Evolutionary conservation across 2,888 invertebrate genomes (phyloP).

Genomic region (Cosmopolites sordidus): DNA sequence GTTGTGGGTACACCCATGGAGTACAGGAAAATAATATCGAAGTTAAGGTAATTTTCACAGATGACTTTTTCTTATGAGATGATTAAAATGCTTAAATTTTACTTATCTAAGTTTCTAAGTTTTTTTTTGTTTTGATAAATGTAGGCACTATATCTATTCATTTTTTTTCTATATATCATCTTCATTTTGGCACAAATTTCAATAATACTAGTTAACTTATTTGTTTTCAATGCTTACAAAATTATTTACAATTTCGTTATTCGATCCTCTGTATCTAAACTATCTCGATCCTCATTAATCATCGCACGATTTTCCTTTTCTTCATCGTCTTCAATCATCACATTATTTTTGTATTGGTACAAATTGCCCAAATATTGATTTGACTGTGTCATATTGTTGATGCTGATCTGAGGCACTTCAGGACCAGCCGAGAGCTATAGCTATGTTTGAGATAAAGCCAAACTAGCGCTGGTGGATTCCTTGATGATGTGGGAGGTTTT

Average conservation of each 20-base stretch:
- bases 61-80: no score
- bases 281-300: background rate
- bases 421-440: slow-evolving; percentile 54
- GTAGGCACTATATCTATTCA: no score
- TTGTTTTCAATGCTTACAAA: background rate
- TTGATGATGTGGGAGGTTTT: slow-evolving; percentile 56
- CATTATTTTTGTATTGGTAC: slow-evolving; percentile 17
- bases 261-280: background rate
- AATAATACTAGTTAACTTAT: no score
- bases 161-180: no score
- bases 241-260: slow-evolving; percentile 1
- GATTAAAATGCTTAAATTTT: no score
- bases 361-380: slow-evolving; percentile 20
- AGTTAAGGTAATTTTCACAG: no score
- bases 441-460: slow-evolving; percentile 69
- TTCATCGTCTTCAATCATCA: background rate
- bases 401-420: slow-evolving; percentile 33
- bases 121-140: no score
- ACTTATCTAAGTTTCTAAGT: no score
- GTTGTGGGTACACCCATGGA: no score
- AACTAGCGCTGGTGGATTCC: slow-evolving; percentile 66
- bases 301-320: background rate
- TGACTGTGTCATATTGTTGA: slow-evolving; percentile 29
- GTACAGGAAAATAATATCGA: no score
- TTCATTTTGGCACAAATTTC: no score